These are phyloP conservation scores for Ips nitidus DNA, from an alignment of 1,140 invertebrate species.

Conservation along the genomic window DNA sequence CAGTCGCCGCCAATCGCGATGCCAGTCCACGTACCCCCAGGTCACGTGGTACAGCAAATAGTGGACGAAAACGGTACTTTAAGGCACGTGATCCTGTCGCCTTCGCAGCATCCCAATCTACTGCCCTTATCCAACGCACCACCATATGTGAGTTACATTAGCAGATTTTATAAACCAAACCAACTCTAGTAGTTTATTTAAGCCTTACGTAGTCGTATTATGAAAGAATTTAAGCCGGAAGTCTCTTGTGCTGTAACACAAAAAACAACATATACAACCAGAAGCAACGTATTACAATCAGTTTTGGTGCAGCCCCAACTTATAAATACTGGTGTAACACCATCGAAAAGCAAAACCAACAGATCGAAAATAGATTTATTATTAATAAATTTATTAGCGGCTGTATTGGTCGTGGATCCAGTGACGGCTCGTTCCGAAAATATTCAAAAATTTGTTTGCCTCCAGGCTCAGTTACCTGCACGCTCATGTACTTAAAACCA, in stretches of 20 bases:
- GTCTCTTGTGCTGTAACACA: too few species aligned
- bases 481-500: background rate
- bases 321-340: too few species aligned
- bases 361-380: background rate
- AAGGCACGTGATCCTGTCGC: conserved; percentile 80
- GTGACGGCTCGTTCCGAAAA: background rate
- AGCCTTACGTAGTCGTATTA: too few species aligned
- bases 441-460: background rate
- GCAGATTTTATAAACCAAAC: too few species aligned
- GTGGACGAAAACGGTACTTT: conserved; percentile 85
- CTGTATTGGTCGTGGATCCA: background rate
- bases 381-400: background rate
- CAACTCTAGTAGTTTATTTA: too few species aligned
- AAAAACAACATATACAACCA: too few species aligned
- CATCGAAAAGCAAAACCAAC: too few species aligned
- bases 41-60: conserved; percentile 86
- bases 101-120: conserved; percentile 63
- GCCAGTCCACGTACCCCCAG: conserved; percentile 86
- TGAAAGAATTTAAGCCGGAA: too few species aligned
- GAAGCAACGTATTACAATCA: too few species aligned
- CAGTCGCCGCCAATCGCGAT: conserved; percentile 75
- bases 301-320: too few species aligned
- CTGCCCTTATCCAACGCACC: conserved; percentile 53
- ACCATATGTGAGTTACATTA: conserved; percentile 61
- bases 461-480: background rate